A percentile compares a stretch with the other conserved stretches of the same genome.
Conservation (phyloP, 2,888 invertebrate species). For the Liposcelis brunnea region DNA sequence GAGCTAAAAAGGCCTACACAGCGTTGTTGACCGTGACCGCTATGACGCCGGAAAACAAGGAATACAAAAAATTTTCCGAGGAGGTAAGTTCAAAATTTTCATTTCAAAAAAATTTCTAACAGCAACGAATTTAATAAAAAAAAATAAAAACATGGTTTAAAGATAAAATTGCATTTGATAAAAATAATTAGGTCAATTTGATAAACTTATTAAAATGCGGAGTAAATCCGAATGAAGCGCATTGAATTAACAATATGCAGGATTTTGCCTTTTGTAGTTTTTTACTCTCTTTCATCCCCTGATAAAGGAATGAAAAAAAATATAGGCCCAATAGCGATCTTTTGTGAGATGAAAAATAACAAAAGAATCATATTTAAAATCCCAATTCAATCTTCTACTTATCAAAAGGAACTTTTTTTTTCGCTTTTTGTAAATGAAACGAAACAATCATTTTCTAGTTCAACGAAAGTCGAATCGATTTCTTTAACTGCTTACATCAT, state of each 20-base stretch:
- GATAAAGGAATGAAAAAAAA: too few species aligned
- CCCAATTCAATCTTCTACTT: background rate
- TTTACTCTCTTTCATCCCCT: too few species aligned
- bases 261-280: too few species aligned
- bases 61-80: slow-evolving; percentile 59
- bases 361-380: slow-evolving; percentile 7
- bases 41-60: slow-evolving; percentile 56
- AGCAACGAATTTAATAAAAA: background rate
- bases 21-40: slow-evolving; percentile 79
- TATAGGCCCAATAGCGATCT: too few species aligned
- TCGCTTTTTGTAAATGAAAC: slow-evolving; percentile 3
- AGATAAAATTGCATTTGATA: background rate
- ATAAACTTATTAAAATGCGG: too few species aligned
- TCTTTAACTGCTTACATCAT: too few species aligned
- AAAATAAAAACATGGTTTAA: slow-evolving; percentile 11
- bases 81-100: slow-evolving; percentile 31
- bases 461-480: too few species aligned
- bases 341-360: slow-evolving; percentile 16
- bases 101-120: slow-evolving; percentile 17
- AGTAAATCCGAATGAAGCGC: too few species aligned
- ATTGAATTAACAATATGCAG: too few species aligned
- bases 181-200: background rate
- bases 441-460: too few species aligned
- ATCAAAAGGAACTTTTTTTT: slow-evolving; percentile 11
- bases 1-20: slow-evolving; percentile 70